These are phyloP conservation scores for Crotophaga sulcirostris DNA, from an alignment of 2,113 vertebrate genomes.

Conservation along the genomic window DNA sequence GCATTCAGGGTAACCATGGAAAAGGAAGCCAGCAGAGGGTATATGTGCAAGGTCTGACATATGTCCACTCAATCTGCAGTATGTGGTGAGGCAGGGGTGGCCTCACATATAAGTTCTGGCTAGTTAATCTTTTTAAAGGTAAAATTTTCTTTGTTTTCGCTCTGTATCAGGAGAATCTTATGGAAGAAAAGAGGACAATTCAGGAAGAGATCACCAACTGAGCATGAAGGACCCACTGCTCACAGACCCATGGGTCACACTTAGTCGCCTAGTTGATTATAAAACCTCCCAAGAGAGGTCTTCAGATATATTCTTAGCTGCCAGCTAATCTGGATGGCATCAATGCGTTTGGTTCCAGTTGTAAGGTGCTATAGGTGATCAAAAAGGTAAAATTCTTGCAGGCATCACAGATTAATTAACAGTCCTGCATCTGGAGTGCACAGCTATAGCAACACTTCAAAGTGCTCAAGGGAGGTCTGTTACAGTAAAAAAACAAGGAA, in stretches of 20 bases:
- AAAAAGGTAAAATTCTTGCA: not conserved
- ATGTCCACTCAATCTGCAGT: rapidly evolving
- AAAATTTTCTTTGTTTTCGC: not conserved
- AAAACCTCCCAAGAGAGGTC: not conserved
- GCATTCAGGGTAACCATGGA: rapidly evolving
- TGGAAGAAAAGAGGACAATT: not conserved
- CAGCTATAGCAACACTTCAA: rapidly evolving
- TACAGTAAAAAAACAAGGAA: not conserved
- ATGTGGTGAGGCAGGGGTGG: not conserved
- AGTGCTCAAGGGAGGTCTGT: not conserved
- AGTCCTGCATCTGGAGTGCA: not conserved
- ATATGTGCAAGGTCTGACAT: not conserved
- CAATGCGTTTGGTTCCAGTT: not conserved
- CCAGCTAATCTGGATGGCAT: not conserved
- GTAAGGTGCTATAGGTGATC: not conserved
- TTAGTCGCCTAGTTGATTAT: not conserved
- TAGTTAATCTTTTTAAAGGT: not conserved
- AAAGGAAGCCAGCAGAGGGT: not conserved
- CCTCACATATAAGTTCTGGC: not conserved
- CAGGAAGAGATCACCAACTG: not conserved
- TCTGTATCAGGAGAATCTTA: not conserved
- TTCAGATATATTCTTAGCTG: not conserved
- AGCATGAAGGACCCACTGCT: not conserved
- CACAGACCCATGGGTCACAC: not conserved
- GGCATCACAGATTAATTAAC: not conserved